Evolutionary conservation across 2,888 invertebrate genomes (phyloP), one percentile per base, ranked within the genome.

Genomic region (Amphiduros pacificus): DNA sequence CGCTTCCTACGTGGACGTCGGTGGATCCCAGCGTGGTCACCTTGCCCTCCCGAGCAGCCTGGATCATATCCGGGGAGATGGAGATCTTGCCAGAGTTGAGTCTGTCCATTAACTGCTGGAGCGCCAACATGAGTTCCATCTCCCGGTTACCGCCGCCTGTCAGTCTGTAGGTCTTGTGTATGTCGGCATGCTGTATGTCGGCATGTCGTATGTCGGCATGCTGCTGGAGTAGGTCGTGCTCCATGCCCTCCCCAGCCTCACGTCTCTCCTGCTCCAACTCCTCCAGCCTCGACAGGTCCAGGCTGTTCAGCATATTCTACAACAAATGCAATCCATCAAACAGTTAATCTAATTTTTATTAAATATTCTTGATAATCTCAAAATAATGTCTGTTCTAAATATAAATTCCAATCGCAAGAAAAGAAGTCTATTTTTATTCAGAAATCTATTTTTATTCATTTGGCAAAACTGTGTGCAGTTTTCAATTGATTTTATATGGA

Each of bases 31-130:
- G n/a, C n/a, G n/a, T n/a, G n/a, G n/a, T n/a, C n/a, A n/a, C n/a
- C n/a, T n/a, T n/a, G n/a, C n/a, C n/a, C n/a, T 22, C 40, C n/a
- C 27, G 49, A 29, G 31, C 58, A 28, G 9, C 44, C 3, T 58
- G 32, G 49, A 74, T 66, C 63, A 72, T 70, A n/a, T 71, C 73
- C 44, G 71, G 69, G 49, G 70, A 74, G 60, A 78, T 68, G 2
- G 77, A 76, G n/a, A 79, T 67, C 31, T 77, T 71, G 20, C 80
- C 80, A 22, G 75, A 65, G 67, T 77, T 78, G 17, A 80, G 69
- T 51, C 71, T 70, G 55, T 78, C 75, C 44, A 80, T 64, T 31
- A 80, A 69, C 26, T 74, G 55, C 60, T 74, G 72, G 48, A 80
- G 63, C 3, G 78, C 75, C 11, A 69, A 62, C 75, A 80, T 77